phyloP scores from a whole-genome alignment of 2,888 invertebrate genomes.

The Panopea generosa region DNA sequence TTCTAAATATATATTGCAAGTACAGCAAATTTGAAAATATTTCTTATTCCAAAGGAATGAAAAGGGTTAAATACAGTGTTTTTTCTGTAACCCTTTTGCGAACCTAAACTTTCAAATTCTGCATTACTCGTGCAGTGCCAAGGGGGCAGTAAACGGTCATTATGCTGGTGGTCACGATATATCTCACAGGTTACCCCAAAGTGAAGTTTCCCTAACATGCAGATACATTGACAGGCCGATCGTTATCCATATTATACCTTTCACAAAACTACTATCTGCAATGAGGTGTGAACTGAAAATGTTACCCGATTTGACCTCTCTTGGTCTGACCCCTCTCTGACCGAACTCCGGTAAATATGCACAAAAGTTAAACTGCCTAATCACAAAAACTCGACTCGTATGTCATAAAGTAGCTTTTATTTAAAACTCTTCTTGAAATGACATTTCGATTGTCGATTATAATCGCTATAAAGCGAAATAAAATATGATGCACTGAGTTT shows the following conservation, averaged over 20 bases:
- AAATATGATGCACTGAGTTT: conserved; percentile 43
- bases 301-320: conserved; percentile 61
- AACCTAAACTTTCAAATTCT: no score
- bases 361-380: conserved; percentile 56
- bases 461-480: conserved; percentile 43
- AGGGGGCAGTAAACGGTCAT: conserved; percentile 37
- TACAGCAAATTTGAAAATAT: no score
- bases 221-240: background rate
- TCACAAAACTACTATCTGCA: conserved; percentile 8
- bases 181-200: conserved; percentile 28
- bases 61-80: no score
- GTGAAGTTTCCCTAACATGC: conserved; percentile 24
- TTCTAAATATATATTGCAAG: no score
- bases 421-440: conserved; percentile 38
- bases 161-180: conserved; percentile 30
- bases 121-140: conserved; percentile 5
- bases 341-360: conserved; percentile 59
- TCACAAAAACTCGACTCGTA: conserved; percentile 28
- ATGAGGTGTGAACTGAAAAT: conserved; percentile 26
- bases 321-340: conserved; percentile 56
- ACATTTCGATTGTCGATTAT: conserved; percentile 54
- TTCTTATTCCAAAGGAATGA: no score
- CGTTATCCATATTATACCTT: conserved; percentile 10
- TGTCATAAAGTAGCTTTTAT: conserved; percentile 56
- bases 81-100: no score